phyloP scores from a whole-genome alignment of 2,797 vertebrate species.

The Pseudocheirus occidentalis region DNA sequence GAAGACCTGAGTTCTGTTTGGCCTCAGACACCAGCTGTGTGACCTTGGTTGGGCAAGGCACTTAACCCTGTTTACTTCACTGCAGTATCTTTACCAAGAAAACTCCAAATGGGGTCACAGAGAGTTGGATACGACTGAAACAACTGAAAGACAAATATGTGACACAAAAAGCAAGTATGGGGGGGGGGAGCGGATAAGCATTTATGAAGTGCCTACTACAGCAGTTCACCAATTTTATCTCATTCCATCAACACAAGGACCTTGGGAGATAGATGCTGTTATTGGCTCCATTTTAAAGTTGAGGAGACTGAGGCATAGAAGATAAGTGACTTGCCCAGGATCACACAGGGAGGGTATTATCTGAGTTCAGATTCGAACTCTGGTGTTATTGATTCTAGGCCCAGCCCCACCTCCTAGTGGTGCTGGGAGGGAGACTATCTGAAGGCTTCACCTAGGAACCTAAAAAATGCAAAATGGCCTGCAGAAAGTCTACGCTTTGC shows the following conservation, averaged over 20 bases:
- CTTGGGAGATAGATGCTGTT: not conserved
- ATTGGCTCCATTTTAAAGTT: constrained; percentile 26
- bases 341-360: not conserved
- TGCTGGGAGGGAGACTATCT: not conserved
- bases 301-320: not conserved
- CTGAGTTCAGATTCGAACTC: not conserved
- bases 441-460: not conserved
- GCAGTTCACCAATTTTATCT: not conserved
- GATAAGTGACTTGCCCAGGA: not conserved
- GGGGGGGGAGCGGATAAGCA: not conserved
- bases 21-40: not conserved
- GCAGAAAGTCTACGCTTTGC: not conserved
- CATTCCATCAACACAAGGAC: not conserved
- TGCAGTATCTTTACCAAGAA: not conserved
- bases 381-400: not conserved
- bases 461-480: not conserved
- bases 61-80: not conserved
- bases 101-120: not conserved
- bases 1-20: not conserved
- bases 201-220: not conserved
- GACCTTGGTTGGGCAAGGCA: not conserved
- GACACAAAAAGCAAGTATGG: not conserved
- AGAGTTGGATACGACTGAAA: not conserved
- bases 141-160: not conserved
- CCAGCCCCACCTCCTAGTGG: not conserved